phyloP scores from a whole-genome alignment of 1,140 invertebrate species.

The Pogonognathellus flavescens region DNA sequence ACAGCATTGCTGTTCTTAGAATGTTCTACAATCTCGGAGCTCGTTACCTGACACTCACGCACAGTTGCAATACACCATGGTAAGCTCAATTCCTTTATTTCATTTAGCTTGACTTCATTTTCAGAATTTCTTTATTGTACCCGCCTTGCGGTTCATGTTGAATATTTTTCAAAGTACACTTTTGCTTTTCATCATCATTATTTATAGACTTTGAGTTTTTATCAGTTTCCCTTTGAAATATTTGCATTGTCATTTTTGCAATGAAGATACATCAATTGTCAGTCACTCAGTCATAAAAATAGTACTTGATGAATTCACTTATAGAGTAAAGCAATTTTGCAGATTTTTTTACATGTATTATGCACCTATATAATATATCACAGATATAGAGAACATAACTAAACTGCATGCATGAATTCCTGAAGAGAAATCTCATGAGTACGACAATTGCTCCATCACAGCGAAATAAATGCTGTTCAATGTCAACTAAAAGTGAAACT shows the following conservation, averaged over 20 bases:
- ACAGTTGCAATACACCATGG: slow-evolving; percentile 85
- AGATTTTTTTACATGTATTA: too few relatives aligned
- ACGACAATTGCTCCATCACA: too few relatives aligned
- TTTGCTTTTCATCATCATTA: not conserved
- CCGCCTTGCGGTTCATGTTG: not conserved
- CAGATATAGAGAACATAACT: too few relatives aligned
- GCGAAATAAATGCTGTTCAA: too few relatives aligned
- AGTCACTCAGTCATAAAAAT: too few relatives aligned
- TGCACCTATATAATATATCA: too few relatives aligned
- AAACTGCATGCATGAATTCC: too few relatives aligned
- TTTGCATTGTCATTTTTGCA: not conserved
- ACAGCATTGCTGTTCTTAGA: slow-evolving; percentile 78
- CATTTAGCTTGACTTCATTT: slow-evolving; percentile 24
- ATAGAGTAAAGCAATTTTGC: too few relatives aligned
- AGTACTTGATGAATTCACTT: too few relatives aligned
- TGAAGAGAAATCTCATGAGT: too few relatives aligned
- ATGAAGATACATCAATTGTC: too few relatives aligned
- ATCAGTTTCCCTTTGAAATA: not conserved
- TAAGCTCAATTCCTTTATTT: slow-evolving; percentile 70
- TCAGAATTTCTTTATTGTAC: slow-evolving; percentile 7
- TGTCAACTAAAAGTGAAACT: too few relatives aligned
- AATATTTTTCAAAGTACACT: not conserved
- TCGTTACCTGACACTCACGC: slow-evolving; percentile 84
- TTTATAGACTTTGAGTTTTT: not conserved
- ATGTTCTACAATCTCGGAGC: slow-evolving; percentile 80